Conservation (phyloP, 2,797 vertebrate species). For the Peromyscus melanophrys region DNA sequence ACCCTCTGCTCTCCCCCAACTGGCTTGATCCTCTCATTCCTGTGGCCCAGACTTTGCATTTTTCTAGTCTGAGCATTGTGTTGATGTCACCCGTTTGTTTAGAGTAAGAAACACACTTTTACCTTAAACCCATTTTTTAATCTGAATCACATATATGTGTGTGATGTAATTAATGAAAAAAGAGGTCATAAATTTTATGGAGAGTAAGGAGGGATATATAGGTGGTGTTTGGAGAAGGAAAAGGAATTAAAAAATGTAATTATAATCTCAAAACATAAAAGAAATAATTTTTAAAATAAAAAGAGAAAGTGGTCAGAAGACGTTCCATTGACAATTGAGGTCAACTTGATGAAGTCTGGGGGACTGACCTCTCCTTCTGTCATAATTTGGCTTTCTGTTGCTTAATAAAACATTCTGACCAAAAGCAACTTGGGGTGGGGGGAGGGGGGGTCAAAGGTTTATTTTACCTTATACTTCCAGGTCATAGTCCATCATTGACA, state of each 20-base stretch:
- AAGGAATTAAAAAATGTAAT: background rate
- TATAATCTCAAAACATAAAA: no score
- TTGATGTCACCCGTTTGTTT: background rate
- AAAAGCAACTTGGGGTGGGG: background rate
- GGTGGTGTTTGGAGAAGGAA: background rate
- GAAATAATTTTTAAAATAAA: background rate
- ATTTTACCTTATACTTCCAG: background rate
- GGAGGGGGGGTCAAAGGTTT: background rate
- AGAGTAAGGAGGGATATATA: background rate
- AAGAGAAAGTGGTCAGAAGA: background rate
- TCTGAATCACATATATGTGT: background rate
- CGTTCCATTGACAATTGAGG: rapidly evolving
- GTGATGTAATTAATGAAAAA: background rate
- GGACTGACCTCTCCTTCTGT: background rate
- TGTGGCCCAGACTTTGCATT: background rate
- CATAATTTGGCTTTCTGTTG: background rate
- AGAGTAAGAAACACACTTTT: conserved; percentile 25
- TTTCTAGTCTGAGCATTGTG: background rate
- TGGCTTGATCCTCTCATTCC: background rate
- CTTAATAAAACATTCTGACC: background rate
- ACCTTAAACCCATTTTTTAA: background rate
- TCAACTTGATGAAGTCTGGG: background rate
- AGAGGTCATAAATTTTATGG: background rate
- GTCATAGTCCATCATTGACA: background rate
- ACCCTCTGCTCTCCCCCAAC: background rate